These are phyloP conservation scores for Rhynchotus rufescens DNA, from an alignment of 2,797 vertebrate genomes.

Conservation along the genomic window DNA sequence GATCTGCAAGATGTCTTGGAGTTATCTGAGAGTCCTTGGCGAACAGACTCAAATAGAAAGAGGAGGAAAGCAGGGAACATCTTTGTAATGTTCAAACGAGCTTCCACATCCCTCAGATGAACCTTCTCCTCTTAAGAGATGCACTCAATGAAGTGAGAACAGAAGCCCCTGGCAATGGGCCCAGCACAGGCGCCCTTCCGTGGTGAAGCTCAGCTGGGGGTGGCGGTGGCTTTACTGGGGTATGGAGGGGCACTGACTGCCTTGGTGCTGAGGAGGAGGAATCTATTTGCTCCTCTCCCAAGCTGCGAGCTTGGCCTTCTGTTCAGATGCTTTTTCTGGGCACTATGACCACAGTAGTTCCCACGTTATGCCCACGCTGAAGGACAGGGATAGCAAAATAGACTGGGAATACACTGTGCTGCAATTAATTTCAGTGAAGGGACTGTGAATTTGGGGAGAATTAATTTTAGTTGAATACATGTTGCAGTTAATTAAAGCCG, in stretches of 20 bases:
- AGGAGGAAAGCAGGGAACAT: neutral
- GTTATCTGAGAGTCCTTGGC: neutral
- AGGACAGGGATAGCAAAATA: neutral
- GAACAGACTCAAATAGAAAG: neutral
- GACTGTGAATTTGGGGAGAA: conserved; percentile 9
- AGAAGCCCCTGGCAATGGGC: neutral
- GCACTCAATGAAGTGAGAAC: neutral
- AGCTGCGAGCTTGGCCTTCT: neutral
- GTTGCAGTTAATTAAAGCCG: conserved; percentile 33
- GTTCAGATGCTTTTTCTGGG: neutral
- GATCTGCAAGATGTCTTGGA: neutral
- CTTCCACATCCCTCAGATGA: neutral
- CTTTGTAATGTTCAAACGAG: neutral
- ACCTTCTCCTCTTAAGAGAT: neutral
- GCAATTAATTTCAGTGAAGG: neutral
- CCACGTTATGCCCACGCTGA: neutral
- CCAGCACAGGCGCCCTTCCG: neutral
- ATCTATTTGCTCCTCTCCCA: neutral
- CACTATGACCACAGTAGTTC: neutral
- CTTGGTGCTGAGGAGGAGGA: neutral
- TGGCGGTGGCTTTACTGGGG: neutral
- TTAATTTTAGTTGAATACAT: conserved; percentile 28
- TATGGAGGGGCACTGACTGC: neutral
- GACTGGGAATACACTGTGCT: neutral
- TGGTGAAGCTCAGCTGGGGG: neutral